Base-by-base conservation (phyloP, 2,797 vertebrate species). In the Macropodus opercularis region DNA sequence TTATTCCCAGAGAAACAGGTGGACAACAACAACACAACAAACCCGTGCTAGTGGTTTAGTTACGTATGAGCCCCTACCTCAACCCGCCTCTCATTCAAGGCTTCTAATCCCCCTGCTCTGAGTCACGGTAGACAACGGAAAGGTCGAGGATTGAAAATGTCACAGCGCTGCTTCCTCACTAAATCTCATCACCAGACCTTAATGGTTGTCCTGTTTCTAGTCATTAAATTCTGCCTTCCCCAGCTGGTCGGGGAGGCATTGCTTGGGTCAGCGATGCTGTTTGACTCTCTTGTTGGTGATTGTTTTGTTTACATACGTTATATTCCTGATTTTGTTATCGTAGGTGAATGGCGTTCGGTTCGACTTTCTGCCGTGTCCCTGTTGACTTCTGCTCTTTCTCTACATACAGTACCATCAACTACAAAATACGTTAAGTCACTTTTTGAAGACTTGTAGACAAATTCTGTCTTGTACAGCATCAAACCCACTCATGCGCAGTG, bases 121-220 rank as follows among this genome's bases (percentile, higher is more conserved):
- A 27, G 26, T 26, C n/a, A 3, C 0, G 39, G 44, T 15, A 1
- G 22, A 29, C 21, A 35, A 32, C 22, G 8, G 8, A 56, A 80
- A 79, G 72, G 76, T 81, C 76, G 52, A 42, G 0, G 10, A 27
- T 26, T 58, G 0, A 18, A 77, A 75, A 81, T 72, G 78, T 61
- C 77, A 68, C 38, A 8, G 35, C 65, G 21, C 39, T 43, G 29
- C 36, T 5, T 35, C 36, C 3, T 23, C 46, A 12, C 49, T 15
- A n/a, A 9, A 19, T 11, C 1, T 19, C 43, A 0, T 43, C 44
- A 8, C 50, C 39, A n/a, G 39, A 19, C 54, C 17, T 27, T 78
- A 62, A 79, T 70, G 4, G 13, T 32, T 32, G 17, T 49, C 47
- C 49, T 0, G 38, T 55, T 34, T 42, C 23, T 39, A n/a, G 14